These are phyloP conservation scores for Prochilodus magdalenae DNA, from an alignment of 2,113 vertebrate species.

Conservation along the genomic window DNA sequence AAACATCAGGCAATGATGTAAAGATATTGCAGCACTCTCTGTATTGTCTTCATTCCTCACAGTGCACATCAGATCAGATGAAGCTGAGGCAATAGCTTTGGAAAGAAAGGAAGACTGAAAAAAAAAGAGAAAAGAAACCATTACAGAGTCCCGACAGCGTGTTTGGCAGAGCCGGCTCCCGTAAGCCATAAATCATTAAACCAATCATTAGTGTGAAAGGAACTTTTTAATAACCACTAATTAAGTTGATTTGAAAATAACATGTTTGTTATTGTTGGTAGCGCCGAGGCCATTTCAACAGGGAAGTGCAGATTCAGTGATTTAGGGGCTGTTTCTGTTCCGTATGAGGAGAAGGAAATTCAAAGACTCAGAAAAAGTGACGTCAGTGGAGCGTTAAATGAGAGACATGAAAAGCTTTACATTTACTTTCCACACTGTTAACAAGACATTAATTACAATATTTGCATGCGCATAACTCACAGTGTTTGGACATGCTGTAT, in stretches of 20 bases:
- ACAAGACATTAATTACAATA: constrained; percentile 47
- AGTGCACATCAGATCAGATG: constrained; percentile 53
- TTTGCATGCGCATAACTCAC: constrained; percentile 5
- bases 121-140: constrained; percentile 48
- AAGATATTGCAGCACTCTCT: constrained; percentile 44
- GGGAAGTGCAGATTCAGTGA: constrained; percentile 32
- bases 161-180: constrained; percentile 43
- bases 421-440: constrained; percentile 57
- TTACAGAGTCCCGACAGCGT: constrained; percentile 37
- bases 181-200: constrained; percentile 61
- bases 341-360: constrained; percentile 17
- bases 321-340: constrained; percentile 42
- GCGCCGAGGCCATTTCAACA: constrained; percentile 34
- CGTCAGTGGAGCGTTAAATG: constrained; percentile 50
- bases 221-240: constrained; percentile 66
- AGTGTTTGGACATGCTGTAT: neutral
- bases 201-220: constrained; percentile 60
- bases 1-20: constrained; percentile 54
- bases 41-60: constrained; percentile 53
- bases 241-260: constrained; percentile 66
- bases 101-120: constrained; percentile 37
- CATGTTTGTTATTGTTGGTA: constrained; percentile 63
- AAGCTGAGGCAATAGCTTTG: constrained; percentile 44
- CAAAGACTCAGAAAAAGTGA: constrained; percentile 48
- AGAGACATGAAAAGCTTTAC: constrained; percentile 45